These are phyloP conservation scores for Chitala chitala DNA, from an alignment of 2,113 vertebrate species.

Conservation along the genomic window DNA sequence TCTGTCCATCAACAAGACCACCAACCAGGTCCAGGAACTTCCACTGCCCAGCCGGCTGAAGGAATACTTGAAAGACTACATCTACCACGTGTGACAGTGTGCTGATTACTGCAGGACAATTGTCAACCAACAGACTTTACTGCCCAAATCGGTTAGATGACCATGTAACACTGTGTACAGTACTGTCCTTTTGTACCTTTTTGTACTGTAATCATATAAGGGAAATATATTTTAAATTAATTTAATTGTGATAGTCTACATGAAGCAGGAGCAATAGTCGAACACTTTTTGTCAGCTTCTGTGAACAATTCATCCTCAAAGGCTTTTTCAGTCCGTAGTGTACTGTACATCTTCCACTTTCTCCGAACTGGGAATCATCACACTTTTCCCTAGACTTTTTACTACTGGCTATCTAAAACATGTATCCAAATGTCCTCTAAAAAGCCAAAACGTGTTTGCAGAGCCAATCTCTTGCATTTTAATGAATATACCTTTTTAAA, in stretches of 20 bases:
- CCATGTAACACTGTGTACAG: constrained; percentile 25
- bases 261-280: constrained; percentile 28
- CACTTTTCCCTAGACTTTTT: background rate
- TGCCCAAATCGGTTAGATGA: constrained; percentile 28
- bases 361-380: background rate
- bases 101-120: too few relatives aligned
- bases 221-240: constrained; percentile 17
- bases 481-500: background rate
- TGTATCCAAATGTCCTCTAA: background rate
- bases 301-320: background rate
- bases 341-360: background rate
- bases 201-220: constrained; percentile 36
- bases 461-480: background rate
- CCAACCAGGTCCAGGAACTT: constrained; percentile 72
- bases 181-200: constrained; percentile 25
- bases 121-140: constrained; percentile 13
- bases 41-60: constrained; percentile 86
- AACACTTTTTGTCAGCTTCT: background rate
- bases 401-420: background rate
- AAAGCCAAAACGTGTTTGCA: background rate
- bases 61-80: constrained; percentile 87
- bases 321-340: constrained; percentile 9
- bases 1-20: constrained; percentile 80
- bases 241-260: constrained; percentile 22
- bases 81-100: constrained; percentile 75